Conservation (phyloP, 2,113 vertebrate species). For the Rattus norvegicus region GRCr8 NC_086030.1:6291501-6292000, state of each 20-base stretch:
- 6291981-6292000: neutral
- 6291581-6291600: neutral
- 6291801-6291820: neutral
- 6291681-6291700: neutral
- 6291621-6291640: neutral
- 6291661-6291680: neutral
- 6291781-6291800: neutral
- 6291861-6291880: constrained; percentile 91
- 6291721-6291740: neutral
- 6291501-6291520: neutral
- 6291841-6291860: constrained; percentile 86
- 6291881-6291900: constrained; percentile 90
- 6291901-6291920: constrained; percentile 85
- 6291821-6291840: neutral
- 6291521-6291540: neutral
- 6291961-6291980: accelerated
- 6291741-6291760: neutral
- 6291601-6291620: neutral
- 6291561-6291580: neutral
- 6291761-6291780: no score
- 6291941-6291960: constrained; percentile 90
- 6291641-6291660: neutral
- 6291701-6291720: neutral
- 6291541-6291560: neutral
- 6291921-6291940: constrained; percentile 89